Evolutionary conservation across 2,888 invertebrate genomes (phyloP), one percentile per base, ranked within the genome.

Genomic region (Drosophila kokeensis): DNA sequence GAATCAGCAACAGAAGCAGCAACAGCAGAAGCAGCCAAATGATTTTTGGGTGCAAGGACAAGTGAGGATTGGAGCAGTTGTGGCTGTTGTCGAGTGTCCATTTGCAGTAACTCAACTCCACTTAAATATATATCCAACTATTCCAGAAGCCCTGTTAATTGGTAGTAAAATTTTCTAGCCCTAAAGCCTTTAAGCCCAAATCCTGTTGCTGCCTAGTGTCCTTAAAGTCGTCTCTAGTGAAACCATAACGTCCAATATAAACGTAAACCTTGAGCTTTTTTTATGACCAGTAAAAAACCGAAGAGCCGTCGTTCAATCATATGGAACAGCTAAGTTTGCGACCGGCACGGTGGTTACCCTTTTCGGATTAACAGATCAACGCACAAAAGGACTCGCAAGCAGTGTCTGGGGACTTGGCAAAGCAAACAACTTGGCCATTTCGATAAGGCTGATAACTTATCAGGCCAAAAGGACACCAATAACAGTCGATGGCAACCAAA

Each of bases 291-390:
- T 60, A 71, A 69, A 76, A 57, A 49, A 40, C 60, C 40, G 59
- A 64, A 42, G 48, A 58, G 59, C 57, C 73, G 67, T 49, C 58
- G 55, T 76, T 89, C 69, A 81, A 83, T 83, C 69, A 82, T 78
- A 69, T 70, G 68, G 57, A 32, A 64, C 83, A 73, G 55, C 70
- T 54, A 29, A 36, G 69, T 65, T 73, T 71, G 70, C 42, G 52
- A 58, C 36, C 42, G 64, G 34, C 13, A 48, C 48, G 58, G 50
- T 29, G 57, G 32, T 32, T 76, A 79, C 89, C 90, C 82, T 87
- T 90, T 83, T 73, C 53, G 84, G 89, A 89, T 85, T 85, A 85
- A 73, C 89, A 90, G 85, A 87, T 89, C 89, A 87, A 74, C 76
- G 69, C 73, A 87, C 81, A 86, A 86, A 72, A 59, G 68, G 67